Evolutionary conservation across 2,113 vertebrate genomes (phyloP), one percentile per base, ranked within the genome.

Genomic region (Albula glossodonta): DNA sequence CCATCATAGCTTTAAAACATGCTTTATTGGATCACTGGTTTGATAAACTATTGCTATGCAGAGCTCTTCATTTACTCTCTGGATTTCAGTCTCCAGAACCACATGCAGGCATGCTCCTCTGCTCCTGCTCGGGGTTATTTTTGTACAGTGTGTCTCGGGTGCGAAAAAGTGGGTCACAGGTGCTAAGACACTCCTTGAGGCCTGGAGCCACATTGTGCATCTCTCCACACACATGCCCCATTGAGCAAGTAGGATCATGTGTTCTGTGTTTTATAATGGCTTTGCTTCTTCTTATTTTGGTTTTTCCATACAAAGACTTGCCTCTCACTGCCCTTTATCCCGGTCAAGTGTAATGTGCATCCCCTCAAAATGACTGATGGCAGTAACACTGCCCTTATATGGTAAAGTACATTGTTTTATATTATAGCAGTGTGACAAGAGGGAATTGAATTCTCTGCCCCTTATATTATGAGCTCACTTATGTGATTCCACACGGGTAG

Each of bases 101-200:
- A 31, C 70, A 25, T 22, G 70, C 78, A 49, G 50, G 49, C 13
- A 0, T 49, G 78, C 41, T 48, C 31, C 31, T 79, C 19, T 41
- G 78, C 11, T 79, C 31, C 78, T 79, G 78, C 25, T 79, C 13
- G 52, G 80, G 60, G 13, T 86, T 77, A 52, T 56, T 81, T 6
- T 74, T 53, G 25, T 50, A 70, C 79, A 51, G 63, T 9, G 1
- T 57, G 5, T 50, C 13, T 51, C 19, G 60, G 50, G 63, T 86
- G 63, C 49, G n/a, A 63, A 50, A 86, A 82, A 49, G 25, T 77
- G 51, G 80, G 85, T 77, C 79, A 82, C 85, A 70, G 53, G 50
- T 81, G 79, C 51, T n/a, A 81, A 81, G 50, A 9, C 22, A 9
- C 51, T 25, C 3, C 80, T 81, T 22, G 51, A 81, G 50, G 80